Evolutionary conservation across 35 echinoderm and acorn worm genomes (phyloP).

Genomic region (Ptychodera flava): DNA sequence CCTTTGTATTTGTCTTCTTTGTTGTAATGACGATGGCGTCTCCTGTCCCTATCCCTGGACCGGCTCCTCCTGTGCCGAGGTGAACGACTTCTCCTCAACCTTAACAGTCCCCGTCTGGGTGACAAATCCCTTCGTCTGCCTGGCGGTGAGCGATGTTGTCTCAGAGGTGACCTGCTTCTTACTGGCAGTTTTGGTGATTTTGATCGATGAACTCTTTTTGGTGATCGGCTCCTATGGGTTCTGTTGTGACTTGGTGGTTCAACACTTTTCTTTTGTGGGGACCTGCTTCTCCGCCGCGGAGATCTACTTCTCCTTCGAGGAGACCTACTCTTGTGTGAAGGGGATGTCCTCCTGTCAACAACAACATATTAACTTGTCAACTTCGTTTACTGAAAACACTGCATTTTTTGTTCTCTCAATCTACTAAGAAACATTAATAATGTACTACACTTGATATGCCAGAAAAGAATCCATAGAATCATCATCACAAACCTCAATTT

Average conservation of each 20-base stretch:
- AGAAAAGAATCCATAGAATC: conserved; percentile 32
- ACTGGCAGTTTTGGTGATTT: not conserved
- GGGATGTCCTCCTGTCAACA: not conserved
- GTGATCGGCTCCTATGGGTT: not conserved
- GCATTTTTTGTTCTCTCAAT: not conserved
- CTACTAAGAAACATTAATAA: not conserved
- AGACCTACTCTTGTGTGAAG: not conserved
- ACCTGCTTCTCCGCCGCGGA: not conserved
- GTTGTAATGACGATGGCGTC: not conserved
- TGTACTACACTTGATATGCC: no score
- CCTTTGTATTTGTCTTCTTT: conserved; percentile 94
- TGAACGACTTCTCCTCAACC: not conserved
- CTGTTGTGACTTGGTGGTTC: no score
- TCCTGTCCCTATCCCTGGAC: conserved; percentile 41
- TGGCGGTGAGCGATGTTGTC: not conserved
- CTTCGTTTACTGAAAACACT: not conserved
- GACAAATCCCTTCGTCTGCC: not conserved
- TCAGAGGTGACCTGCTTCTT: conserved; percentile 11
- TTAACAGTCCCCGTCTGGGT: not conserved
- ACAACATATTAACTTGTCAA: not conserved
- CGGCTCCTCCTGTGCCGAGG: not conserved
- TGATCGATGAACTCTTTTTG: not conserved
- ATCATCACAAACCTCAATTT: no score
- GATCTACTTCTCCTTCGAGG: conserved; percentile 2
- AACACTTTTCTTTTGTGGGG: no score